A percentile compares a stretch with the other conserved stretches of the same genome.
phyloP scores from a whole-genome alignment of 2,888 invertebrate genomes.

The Sicus ferrugineus region DNA sequence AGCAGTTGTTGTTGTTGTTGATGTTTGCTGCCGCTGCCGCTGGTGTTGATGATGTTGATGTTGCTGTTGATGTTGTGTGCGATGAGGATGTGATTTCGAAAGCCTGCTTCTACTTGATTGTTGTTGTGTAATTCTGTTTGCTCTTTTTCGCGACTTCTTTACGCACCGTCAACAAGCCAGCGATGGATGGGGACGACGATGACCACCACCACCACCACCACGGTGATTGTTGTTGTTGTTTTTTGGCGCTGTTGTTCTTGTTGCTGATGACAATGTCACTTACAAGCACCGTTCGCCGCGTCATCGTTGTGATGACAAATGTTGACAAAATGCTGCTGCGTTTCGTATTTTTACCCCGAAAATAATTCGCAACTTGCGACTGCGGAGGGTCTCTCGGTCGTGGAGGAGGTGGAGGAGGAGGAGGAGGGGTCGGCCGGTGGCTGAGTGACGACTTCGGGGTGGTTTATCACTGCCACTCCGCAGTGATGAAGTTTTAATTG shows the following conservation, averaged over 20 bases:
- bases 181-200: not conserved
- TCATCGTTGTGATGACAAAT: conserved; percentile 5
- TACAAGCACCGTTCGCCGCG: no score
- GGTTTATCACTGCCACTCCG: not conserved
- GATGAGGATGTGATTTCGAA: conserved; percentile 12
- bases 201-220: not conserved
- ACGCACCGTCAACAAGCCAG: not conserved
- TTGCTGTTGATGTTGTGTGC: not conserved
- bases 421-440: not conserved
- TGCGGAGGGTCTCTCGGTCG: not conserved
- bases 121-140: conserved; percentile 33
- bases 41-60: conserved; percentile 1
- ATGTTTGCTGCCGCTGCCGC: not conserved
- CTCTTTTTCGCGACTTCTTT: conserved; percentile 49
- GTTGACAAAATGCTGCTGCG: conserved; percentile 16
- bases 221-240: not conserved
- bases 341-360: not conserved
- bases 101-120: conserved; percentile 20
- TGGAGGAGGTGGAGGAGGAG: conserved; percentile 1
- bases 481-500: conserved; percentile 39
- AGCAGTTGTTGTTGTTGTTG: not conserved
- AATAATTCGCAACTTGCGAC: conserved; percentile 6
- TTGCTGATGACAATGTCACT: not conserved
- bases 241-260: not conserved
- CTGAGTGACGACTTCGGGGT: not conserved